Evolutionary conservation across 2,113 vertebrate species (phyloP).

Genomic region (Solenodon paradoxus): DNA sequence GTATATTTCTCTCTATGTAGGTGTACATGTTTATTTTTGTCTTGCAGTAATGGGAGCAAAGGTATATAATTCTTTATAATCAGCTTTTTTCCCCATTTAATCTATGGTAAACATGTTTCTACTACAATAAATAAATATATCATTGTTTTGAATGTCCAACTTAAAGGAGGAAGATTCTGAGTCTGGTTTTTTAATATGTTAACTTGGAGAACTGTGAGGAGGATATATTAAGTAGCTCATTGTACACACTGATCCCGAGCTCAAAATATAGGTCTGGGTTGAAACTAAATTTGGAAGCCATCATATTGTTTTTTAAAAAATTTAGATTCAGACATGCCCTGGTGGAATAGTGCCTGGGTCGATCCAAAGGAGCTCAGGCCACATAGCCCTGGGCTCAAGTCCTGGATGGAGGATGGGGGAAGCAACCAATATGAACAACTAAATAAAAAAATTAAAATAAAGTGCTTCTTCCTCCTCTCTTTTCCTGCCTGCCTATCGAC

Average conservation of each 20-base stretch:
- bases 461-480: too few species aligned
- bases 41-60: background rate
- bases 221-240: background rate
- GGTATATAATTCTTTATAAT: background rate
- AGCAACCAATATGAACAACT: too few species aligned
- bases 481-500: too few species aligned
- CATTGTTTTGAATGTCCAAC: slow-evolving; percentile 26
- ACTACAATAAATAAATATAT: background rate
- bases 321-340: too few species aligned
- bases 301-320: background rate
- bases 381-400: too few species aligned
- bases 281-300: background rate
- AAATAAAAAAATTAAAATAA: too few species aligned
- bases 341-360: too few species aligned
- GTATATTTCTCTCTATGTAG: background rate
- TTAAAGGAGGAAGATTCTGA: background rate
- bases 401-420: too few species aligned
- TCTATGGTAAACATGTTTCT: background rate
- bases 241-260: background rate
- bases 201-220: background rate
- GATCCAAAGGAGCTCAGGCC: too few species aligned
- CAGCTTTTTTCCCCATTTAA: background rate
- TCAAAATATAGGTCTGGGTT: background rate
- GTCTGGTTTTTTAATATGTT: background rate
- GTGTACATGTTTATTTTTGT: background rate